These are phyloP conservation scores for Lethenteron camtschaticum DNA, from an alignment of 2,113 vertebrate genomes.

Conservation along the genomic window DNA sequence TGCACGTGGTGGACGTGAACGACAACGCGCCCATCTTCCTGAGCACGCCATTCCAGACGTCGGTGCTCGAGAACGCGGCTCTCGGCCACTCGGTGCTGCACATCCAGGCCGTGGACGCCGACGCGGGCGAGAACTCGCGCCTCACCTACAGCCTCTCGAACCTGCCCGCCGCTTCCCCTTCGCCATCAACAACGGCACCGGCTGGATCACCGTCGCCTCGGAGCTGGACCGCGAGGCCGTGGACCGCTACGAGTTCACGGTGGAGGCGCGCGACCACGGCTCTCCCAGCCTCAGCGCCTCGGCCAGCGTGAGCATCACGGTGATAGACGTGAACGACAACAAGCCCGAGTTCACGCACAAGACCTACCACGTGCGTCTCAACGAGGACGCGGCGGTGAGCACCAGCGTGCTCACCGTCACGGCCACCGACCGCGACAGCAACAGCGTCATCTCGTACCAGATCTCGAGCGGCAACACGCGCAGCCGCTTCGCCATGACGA, in stretches of 20 bases:
- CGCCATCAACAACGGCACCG: constrained; percentile 72
- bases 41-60: constrained; percentile 84
- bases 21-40: constrained; percentile 93
- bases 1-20: constrained; percentile 85
- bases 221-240: constrained; percentile 76
- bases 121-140: constrained; percentile 63
- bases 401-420: constrained; percentile 76
- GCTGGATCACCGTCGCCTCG: constrained; percentile 77
- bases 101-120: constrained; percentile 86
- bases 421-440: constrained; percentile 71
- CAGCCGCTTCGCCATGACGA: constrained; percentile 87
- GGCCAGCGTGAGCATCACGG: constrained; percentile 74
- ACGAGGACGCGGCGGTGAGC: constrained; percentile 67
- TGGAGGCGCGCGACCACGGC: constrained; percentile 78
- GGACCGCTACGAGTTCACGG: constrained; percentile 79
- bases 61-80: constrained; percentile 71
- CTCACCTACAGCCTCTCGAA: constrained; percentile 70
- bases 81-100: constrained; percentile 83
- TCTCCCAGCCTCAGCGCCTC: constrained; percentile 62
- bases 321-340: constrained; percentile 95
- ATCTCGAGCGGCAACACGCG: constrained; percentile 86
- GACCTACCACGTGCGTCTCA: constrained; percentile 70
- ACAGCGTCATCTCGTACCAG: constrained; percentile 88
- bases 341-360: constrained; percentile 75
- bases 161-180: constrained; percentile 56